Percentiles rank a stretch among this genome's conserved stretches.
Conservation (phyloP, 2,113 vertebrate genomes). For the Sphyrna mokarran region DNA sequence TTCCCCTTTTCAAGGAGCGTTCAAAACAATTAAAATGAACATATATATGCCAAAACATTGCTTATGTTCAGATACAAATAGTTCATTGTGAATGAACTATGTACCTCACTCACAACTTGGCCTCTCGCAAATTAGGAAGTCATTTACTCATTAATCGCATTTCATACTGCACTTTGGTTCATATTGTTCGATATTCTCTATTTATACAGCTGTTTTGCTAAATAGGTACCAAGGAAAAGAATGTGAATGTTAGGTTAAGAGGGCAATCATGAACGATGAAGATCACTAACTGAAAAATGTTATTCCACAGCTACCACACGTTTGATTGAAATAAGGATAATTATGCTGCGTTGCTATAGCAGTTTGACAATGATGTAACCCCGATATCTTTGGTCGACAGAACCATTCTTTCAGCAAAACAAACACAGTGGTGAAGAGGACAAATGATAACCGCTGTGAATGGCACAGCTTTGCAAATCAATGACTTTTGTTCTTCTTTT, state of each 20-base stretch:
- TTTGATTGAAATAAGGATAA: neutral
- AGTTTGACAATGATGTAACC: constrained; percentile 20
- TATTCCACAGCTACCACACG: neutral
- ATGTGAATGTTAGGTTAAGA: neutral
- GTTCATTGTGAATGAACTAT: neutral
- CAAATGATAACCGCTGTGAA: constrained; percentile 28
- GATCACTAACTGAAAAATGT: constrained; percentile 23
- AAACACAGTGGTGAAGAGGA: constrained; percentile 19
- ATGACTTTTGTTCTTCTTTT: constrained; percentile 30
- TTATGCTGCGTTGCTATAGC: constrained; percentile 19
- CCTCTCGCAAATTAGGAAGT: neutral
- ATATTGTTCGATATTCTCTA: neutral
- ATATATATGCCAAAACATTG: neutral
- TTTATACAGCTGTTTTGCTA: neutral
- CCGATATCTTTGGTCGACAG: neutral
- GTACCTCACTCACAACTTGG: neutral
- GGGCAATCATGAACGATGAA: neutral
- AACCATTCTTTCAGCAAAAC: constrained; percentile 11
- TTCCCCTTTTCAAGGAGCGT: neutral
- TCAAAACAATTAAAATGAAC: neutral
- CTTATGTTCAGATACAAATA: neutral
- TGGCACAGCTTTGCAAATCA: constrained; percentile 22
- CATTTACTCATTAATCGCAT: neutral
- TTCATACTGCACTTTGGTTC: neutral
- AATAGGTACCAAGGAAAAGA: neutral